Evolutionary conservation across 1,140 invertebrate genomes (phyloP), one percentile per base, ranked within the genome.

Genomic region (Psix sp.): DNA sequence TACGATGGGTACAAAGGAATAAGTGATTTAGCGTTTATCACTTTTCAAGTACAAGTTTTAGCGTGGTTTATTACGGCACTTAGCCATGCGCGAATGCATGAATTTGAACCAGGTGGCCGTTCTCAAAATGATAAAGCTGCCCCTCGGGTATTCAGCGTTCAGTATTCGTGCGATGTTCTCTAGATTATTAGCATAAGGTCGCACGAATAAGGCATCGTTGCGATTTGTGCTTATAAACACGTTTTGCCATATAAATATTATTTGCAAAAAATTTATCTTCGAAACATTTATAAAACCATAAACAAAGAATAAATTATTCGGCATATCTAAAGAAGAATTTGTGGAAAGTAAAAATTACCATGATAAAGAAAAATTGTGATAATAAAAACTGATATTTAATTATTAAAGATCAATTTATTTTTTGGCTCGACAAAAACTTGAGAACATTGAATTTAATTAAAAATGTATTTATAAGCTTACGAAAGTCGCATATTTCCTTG

Each of bases 1-100:
- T 42, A 36, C 29, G 43, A 52, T 16, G 16, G 36, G 10, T 33
- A 66, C 48, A 66, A 66, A 67, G 38, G 45, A 57, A 57, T 57
- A 57, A 67, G 31, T 67, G 51, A 67, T 51, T 67, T 57, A 67
- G 40, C 49, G 52, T 67, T 67, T 57, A 67, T 67, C 63, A 67
- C 63, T 57, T 67, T 67, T 66, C 60, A 66, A 51, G 63, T 57
- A 54, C 52, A 67, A 57, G 63, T 49, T 57, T 67, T 67, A 16
- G 43, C 45, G 38, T 51, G 26, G 52, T 67, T 67, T 67, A 67
- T 67, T 57, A 40, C 45, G 15, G 26, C 51, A 57, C 36, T 67
- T 67, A 56, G 43, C n/a, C 26, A 56, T 66, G 45, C 38, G 33
- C 31, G 51, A 59, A 68, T 68, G 52, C 38, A 59, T 68, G 54